phyloP scores from a whole-genome alignment of 64 coral and sea anemone species.

The Montipora capricornis region DNA sequence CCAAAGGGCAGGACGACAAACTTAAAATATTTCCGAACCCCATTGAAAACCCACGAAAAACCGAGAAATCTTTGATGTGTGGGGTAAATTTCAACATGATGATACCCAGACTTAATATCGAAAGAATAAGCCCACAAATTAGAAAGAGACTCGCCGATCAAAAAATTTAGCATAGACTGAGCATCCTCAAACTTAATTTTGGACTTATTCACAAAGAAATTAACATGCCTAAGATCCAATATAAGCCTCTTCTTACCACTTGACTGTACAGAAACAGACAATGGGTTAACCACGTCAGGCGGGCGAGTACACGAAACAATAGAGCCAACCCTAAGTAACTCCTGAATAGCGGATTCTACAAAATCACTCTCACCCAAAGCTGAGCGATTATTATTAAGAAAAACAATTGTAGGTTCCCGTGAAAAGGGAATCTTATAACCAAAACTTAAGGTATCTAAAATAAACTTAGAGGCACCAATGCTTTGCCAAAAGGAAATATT shows the following conservation, averaged over 20 bases:
- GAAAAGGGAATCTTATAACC: neutral
- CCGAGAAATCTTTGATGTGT: no score
- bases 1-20: no score
- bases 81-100: no score
- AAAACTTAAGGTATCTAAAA: neutral
- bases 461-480: constrained; percentile 17
- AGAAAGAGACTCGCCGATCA: neutral
- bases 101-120: no score
- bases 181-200: constrained; percentile 35
- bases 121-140: no score
- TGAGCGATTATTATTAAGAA: constrained; percentile 42
- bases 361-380: no score
- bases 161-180: neutral
- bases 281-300: neutral
- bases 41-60: no score
- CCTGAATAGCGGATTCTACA: no score
- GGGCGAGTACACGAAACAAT: neutral
- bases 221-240: constrained; percentile 55
- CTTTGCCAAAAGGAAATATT: constrained; percentile 19
- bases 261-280: no score
- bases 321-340: neutral
- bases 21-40: neutral
- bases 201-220: neutral
- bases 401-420: neutral
- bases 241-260: neutral